Evolutionary conservation across 2,888 invertebrate genomes (phyloP), one percentile per base, ranked within the genome.

Genomic region (Carterocephalus palaemon): DNA sequence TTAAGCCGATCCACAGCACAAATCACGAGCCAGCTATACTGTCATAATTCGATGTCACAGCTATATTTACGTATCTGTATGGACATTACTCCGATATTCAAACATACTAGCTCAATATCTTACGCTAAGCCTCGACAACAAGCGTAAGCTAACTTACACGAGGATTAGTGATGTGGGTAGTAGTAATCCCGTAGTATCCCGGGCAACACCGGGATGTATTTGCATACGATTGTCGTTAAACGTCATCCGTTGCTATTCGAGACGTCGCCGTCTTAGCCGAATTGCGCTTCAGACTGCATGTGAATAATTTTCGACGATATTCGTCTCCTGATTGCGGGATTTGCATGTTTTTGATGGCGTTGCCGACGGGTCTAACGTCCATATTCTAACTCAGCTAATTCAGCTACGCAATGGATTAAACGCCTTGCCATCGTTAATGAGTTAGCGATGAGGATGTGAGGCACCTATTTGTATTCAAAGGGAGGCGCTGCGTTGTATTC

Each of bases 141-240:
- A 54, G 55, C 43, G 36, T 57, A 53, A 60, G 63, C 64, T 70
- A 70, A 63, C 70, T 69, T 62, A 64, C 62, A 59, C 54, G 40
- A 39, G 75, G 77, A 77, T 76, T 78, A 77, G 71, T 69, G 70
- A 69, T 62, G 75, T 73, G 60, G 62, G 65, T 62, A 58, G 54
- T 56, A 56, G 63, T 72, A 65, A 70, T 70, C 77, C 70, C 60
- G 64, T 39, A 37, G 62, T 63, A 72, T 73, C 68, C 70, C 65
- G 67, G 71, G 65, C 60, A 59, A 60, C 57, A 55, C 56, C 45
- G 52, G 54, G 57, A 36, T 47, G 46, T 53, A 84, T 84, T 83
- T 82, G 82, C 84, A 84, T 84, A 75, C 68, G 65, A 72, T 73
- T 54, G 67, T 73, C 74, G 81, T 84, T 82, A 81, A 70, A 64